phyloP scores from a whole-genome alignment of 2,888 invertebrate species.

The Pyrrhosoma nymphula region DNA sequence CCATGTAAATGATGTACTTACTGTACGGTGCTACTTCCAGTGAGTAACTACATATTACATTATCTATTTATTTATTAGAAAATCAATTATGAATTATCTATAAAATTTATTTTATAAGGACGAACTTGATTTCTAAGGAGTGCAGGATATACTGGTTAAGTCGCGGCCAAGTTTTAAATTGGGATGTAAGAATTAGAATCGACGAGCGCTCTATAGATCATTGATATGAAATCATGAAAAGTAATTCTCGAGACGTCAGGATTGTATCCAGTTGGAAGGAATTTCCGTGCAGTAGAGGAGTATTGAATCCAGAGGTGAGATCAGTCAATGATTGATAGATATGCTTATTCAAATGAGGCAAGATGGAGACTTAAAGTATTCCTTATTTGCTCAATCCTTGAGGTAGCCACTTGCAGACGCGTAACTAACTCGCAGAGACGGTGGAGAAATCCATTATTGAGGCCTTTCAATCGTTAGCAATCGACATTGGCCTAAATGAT shows the following conservation, averaged over 20 bases:
- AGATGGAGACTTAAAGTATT: background rate
- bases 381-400: background rate
- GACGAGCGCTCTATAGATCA: background rate
- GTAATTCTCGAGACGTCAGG: background rate
- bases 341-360: background rate
- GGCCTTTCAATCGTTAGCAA: background rate
- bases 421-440: background rate
- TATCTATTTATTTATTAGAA: no score
- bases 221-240: background rate
- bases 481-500: background rate
- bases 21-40: no score
- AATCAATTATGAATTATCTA: no score
- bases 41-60: no score
- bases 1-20: no score
- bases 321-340: background rate
- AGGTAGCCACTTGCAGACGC: background rate
- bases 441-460: background rate
- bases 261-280: background rate
- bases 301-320: background rate
- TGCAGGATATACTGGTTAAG: background rate
- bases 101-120: no score
- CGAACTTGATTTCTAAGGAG: background rate
- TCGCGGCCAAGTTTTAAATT: no score
- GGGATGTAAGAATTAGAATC: no score
- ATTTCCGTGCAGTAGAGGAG: background rate